Percentiles rank a stretch among this genome's conserved stretches.
These are phyloP conservation scores for Okamejei kenojei DNA, from an alignment of 2,797 vertebrate species.

Conservation along the genomic window DNA sequence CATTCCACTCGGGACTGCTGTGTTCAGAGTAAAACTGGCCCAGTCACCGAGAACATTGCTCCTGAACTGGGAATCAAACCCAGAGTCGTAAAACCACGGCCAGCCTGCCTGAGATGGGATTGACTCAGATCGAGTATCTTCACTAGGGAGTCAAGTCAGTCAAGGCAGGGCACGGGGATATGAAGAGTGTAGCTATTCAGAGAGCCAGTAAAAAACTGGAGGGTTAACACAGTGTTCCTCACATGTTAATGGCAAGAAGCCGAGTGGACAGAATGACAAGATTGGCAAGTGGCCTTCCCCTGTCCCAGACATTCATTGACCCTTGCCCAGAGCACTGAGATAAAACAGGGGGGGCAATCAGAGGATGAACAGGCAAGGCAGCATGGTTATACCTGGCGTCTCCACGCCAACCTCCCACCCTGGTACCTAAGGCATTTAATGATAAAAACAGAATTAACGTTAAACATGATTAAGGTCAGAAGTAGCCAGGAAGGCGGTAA, in stretches of 20 bases:
- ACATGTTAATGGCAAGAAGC: not conserved
- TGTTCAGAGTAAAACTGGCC: not conserved
- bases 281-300: not conserved
- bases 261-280: not conserved
- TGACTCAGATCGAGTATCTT: not conserved
- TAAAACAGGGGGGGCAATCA: not conserved
- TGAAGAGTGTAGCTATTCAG: not conserved
- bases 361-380: no score
- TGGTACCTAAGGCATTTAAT: not conserved
- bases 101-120: not conserved
- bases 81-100: not conserved
- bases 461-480: not conserved
- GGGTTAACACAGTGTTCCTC: not conserved
- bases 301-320: not conserved
- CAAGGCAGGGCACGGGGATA: not conserved
- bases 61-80: not conserved
- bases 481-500: not conserved
- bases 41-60: no score
- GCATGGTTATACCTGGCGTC: no score
- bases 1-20: not conserved
- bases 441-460: not conserved
- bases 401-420: not conserved
- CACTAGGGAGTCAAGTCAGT: not conserved
- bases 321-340: not conserved
- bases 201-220: not conserved